Conservation (phyloP, 2,797 vertebrate genomes). For the Heterohyrax brucei region DNA sequence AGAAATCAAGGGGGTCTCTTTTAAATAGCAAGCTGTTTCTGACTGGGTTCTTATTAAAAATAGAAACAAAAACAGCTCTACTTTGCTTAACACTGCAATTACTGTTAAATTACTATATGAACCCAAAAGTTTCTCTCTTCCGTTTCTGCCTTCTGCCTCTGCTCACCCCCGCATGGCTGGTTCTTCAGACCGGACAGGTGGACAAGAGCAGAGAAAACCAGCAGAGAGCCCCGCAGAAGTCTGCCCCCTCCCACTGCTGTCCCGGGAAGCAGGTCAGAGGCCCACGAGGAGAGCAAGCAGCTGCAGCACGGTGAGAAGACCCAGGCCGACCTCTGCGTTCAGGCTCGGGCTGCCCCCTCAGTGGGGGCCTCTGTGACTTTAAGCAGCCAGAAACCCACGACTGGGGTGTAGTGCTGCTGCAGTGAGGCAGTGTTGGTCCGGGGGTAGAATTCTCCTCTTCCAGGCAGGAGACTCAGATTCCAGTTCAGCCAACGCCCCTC, state of each 20-base stretch:
- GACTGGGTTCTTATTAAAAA: accelerated
- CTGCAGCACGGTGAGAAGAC: not conserved
- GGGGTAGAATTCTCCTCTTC: too few relatives aligned
- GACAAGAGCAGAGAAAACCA: not conserved
- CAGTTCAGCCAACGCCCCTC: too few relatives aligned
- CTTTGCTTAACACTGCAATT: not conserved
- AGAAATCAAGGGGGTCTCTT: accelerated
- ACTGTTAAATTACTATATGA: not conserved
- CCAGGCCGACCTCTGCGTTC: not conserved
- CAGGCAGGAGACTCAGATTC: too few relatives aligned
- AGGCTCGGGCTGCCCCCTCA: not conserved
- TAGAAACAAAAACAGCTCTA: not conserved
- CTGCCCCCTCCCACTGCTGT: accelerated
- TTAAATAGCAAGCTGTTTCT: not conserved
- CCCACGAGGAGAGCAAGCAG: accelerated
- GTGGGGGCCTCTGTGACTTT: accelerated
- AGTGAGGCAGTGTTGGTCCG: too few relatives aligned
- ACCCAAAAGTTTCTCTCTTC: not conserved
- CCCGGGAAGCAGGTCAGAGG: too few relatives aligned
- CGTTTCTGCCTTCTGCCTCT: not conserved
- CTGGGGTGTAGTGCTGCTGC: too few relatives aligned
- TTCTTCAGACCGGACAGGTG: not conserved
- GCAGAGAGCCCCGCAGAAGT: accelerated
- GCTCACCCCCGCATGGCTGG: accelerated
- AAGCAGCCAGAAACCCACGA: not conserved